These are phyloP conservation scores for Lordiphosa fenestrarum DNA, from an alignment of 2,888 invertebrate species.

Conservation along the genomic window DNA sequence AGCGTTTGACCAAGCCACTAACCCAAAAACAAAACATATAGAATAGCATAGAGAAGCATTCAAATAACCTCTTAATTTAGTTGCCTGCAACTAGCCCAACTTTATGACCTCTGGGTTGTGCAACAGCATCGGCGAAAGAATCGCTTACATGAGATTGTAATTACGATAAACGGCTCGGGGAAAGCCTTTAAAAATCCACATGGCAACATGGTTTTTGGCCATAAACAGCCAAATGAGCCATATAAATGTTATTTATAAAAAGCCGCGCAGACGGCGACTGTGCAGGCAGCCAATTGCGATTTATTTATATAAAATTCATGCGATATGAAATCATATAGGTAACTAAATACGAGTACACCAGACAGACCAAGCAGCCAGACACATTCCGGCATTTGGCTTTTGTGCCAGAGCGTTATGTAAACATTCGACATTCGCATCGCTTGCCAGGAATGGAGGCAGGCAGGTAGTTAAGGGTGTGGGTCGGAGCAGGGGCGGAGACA, in stretches of 20 bases:
- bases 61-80: constrained; percentile 74
- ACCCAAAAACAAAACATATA: constrained; percentile 40
- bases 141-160: constrained; percentile 74
- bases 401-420: constrained; percentile 72
- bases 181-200: constrained; percentile 58
- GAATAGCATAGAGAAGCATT: constrained; percentile 48
- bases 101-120: constrained; percentile 69
- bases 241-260: constrained; percentile 74
- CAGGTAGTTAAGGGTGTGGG: no score
- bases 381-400: constrained; percentile 68
- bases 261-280: constrained; percentile 41
- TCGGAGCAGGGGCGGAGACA: constrained; percentile 15
- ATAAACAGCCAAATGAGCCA: constrained; percentile 75
- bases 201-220: constrained; percentile 49
- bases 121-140: constrained; percentile 67
- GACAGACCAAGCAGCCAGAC: constrained; percentile 21
- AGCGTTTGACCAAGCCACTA: constrained; percentile 73
- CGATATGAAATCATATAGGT: constrained; percentile 74
- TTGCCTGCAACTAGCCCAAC: constrained; percentile 50
- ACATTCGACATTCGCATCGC: constrained; percentile 60
- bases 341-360: constrained; percentile 74
- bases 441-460: constrained; percentile 29
- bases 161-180: constrained; percentile 66
- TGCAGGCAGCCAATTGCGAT: constrained; percentile 67
- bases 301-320: constrained; percentile 73